Percentiles rank a stretch among this genome's conserved stretches.
phyloP scores from a whole-genome alignment of 1,140 invertebrate species.

The Listronotus oregonensis region DNA sequence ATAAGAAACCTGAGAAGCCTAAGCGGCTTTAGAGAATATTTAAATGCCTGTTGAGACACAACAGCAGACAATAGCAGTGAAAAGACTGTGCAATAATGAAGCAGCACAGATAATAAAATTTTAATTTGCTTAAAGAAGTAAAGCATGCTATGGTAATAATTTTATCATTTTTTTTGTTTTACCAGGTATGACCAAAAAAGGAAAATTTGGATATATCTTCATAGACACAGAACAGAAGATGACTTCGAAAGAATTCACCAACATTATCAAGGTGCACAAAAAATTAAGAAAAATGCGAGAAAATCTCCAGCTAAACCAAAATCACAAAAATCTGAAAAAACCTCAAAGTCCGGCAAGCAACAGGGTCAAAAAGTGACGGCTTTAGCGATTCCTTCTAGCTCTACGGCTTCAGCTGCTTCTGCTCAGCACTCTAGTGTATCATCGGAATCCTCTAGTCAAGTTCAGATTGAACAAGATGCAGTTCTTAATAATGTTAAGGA shows the following conservation, averaged over 20 bases:
- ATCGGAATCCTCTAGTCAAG: neutral
- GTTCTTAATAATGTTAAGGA: slow-evolving; percentile 14
- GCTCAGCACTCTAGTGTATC: slow-evolving; percentile 22
- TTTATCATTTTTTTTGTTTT: too few relatives aligned
- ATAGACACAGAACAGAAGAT: slow-evolving; percentile 73
- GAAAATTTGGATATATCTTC: slow-evolving; percentile 91
- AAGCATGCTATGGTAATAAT: too few relatives aligned
- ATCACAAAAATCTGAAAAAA: slow-evolving; percentile 58
- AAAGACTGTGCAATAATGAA: too few relatives aligned
- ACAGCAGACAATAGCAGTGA: too few relatives aligned
- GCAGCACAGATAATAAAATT: too few relatives aligned
- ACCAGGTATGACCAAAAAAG: slow-evolving; percentile 73
- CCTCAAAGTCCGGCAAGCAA: slow-evolving; percentile 47
- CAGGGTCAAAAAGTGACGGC: slow-evolving; percentile 31
- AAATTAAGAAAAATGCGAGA: slow-evolving; percentile 59
- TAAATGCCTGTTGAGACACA: too few relatives aligned
- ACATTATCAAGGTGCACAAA: slow-evolving; percentile 65
- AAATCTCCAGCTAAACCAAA: slow-evolving; percentile 55
- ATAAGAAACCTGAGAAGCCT: too few relatives aligned
- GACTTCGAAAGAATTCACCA: slow-evolving; percentile 75
- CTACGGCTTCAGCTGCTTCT: neutral
- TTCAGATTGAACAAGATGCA: slow-evolving; percentile 1
- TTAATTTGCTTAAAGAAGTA: too few relatives aligned
- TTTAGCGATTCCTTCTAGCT: neutral
- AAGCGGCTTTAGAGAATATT: too few relatives aligned